Evolutionary conservation across 2,888 invertebrate species (phyloP).

Genomic region (Brachypalpus laphriformis): DNA sequence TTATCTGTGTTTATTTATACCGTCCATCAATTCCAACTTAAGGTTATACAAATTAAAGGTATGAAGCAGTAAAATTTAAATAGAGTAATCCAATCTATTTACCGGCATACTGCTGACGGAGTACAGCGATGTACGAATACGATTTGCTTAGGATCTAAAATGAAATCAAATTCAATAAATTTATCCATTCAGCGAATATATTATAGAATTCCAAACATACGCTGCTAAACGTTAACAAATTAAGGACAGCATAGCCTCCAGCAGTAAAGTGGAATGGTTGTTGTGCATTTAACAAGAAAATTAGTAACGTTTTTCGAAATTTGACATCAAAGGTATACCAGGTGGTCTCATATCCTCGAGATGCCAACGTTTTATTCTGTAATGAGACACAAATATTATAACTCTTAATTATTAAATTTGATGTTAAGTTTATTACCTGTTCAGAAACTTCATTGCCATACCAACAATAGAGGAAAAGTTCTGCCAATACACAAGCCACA

Average conservation of each 20-base stretch:
- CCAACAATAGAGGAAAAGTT: slow-evolving; percentile 78
- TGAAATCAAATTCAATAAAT: no score
- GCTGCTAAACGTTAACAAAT: slow-evolving; percentile 77
- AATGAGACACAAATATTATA: no score
- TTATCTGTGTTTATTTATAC: no score
- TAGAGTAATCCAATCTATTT: no score
- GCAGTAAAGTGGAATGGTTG: slow-evolving; percentile 77
- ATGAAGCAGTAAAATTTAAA: no score
- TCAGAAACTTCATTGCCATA: slow-evolving; percentile 78
- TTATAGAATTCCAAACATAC: slow-evolving; percentile 41
- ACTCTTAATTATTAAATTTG: no score
- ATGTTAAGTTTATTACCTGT: slow-evolving; percentile 75
- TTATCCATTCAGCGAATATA: neutral
- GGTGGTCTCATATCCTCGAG: slow-evolving; percentile 75
- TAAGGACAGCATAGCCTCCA: slow-evolving; percentile 77
- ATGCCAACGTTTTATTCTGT: slow-evolving; percentile 77
- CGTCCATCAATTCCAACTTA: no score
- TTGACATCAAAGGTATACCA: slow-evolving; percentile 76
- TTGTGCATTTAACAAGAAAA: slow-evolving; percentile 76
- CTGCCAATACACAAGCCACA: slow-evolving; percentile 76
- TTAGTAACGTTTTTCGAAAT: slow-evolving; percentile 75
- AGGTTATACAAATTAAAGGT: no score
- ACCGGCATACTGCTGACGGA: slow-evolving; percentile 76
- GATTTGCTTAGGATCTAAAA: slow-evolving; percentile 77
- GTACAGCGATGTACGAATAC: slow-evolving; percentile 77